A percentile compares a stretch with the other conserved stretches of the same genome.
Evolutionary conservation across 1,140 invertebrate genomes (phyloP).

Genomic region (Leptestheria dahalacensis): DNA sequence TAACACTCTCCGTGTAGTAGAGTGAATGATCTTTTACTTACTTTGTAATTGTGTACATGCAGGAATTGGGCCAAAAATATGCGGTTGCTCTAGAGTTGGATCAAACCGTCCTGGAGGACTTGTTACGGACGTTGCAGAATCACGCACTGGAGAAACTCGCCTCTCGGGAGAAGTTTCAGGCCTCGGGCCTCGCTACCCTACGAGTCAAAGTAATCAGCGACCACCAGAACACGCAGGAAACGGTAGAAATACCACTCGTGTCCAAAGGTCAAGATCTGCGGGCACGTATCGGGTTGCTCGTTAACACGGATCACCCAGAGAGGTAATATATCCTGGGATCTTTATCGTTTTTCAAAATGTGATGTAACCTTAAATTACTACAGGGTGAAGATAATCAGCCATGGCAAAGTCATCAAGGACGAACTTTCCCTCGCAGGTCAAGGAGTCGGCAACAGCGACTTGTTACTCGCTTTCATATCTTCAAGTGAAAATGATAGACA

Average conservation of each 20-base stretch:
- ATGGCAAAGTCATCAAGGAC: slow-evolving; percentile 38
- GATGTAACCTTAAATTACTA: slow-evolving; percentile 32
- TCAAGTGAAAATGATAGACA: slow-evolving; percentile 27
- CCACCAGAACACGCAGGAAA: slow-evolving; percentile 14
- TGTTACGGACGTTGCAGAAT: slow-evolving; percentile 41
- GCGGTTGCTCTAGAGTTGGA: slow-evolving; percentile 36
- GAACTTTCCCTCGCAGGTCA: slow-evolving; percentile 35
- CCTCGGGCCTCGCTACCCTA: slow-evolving; percentile 45
- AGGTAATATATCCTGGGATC: neutral
- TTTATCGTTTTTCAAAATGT: slow-evolving; percentile 15
- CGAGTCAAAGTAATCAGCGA: slow-evolving; percentile 37
- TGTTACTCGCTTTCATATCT: slow-evolving; percentile 44
- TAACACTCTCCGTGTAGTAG: too few relatives aligned
- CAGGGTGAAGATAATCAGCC: slow-evolving; percentile 25
- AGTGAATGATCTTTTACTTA: slow-evolving; percentile 5
- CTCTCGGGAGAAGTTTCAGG: slow-evolving; percentile 40
- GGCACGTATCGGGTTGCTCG: neutral
- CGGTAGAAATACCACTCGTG: slow-evolving; percentile 25
- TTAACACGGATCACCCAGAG: neutral
- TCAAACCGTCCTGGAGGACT: slow-evolving; percentile 31
- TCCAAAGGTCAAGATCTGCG: neutral
- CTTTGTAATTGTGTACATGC: slow-evolving; percentile 17
- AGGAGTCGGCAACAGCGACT: slow-evolving; percentile 45
- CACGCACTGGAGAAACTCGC: slow-evolving; percentile 50
- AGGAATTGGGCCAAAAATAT: slow-evolving; percentile 43